Evolutionary conservation across 2,888 invertebrate species (phyloP).

Genomic region (Aspidapion aeneum): DNA sequence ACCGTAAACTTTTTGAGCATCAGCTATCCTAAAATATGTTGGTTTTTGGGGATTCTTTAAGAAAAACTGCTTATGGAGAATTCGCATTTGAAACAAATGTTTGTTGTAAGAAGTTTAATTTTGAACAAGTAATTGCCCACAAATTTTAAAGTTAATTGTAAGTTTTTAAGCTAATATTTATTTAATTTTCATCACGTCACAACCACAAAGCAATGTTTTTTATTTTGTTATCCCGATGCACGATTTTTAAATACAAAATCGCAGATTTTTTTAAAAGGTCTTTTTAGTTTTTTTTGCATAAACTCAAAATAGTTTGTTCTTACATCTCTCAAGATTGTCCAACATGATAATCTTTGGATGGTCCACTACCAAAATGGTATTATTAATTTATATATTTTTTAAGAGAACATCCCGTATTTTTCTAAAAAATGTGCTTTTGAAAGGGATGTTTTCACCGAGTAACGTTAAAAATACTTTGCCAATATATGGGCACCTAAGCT

Average conservation of each 20-base stretch:
- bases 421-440: too few species aligned
- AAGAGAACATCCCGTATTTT: too few species aligned
- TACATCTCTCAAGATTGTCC: constrained; percentile 53
- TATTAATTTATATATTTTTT: too few species aligned
- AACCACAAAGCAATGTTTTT: constrained; percentile 51
- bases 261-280: constrained; percentile 43
- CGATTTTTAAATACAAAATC: constrained; percentile 49
- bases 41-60: not conserved
- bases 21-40: constrained; percentile 40
- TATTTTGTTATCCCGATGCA: constrained; percentile 50
- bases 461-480: too few species aligned
- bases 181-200: constrained; percentile 48
- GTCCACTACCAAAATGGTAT: too few species aligned
- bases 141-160: constrained; percentile 59
- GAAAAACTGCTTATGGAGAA: not conserved
- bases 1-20: constrained; percentile 39
- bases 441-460: too few species aligned
- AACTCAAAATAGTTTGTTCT: constrained; percentile 48
- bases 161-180: constrained; percentile 51
- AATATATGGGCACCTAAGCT: too few species aligned
- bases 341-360: constrained; percentile 55
- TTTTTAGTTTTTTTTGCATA: constrained; percentile 42
- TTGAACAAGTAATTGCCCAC: constrained; percentile 51
- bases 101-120: not conserved
- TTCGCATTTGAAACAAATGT: not conserved